These are phyloP conservation scores for Enteromius anoplus DNA, from an alignment of 2,797 vertebrate genomes.

Conservation along the genomic window DNA sequence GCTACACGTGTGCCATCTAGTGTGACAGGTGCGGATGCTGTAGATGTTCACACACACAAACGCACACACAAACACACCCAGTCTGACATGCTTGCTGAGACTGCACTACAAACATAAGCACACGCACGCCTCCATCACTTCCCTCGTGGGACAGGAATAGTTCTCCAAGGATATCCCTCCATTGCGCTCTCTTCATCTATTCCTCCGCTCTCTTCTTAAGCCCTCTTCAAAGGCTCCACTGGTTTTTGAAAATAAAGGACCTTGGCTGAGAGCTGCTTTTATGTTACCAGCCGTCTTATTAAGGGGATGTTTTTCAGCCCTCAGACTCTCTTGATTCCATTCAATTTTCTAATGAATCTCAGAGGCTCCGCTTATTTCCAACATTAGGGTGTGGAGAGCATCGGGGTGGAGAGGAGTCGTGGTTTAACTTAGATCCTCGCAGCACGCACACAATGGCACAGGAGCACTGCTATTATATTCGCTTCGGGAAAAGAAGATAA, in stretches of 20 bases:
- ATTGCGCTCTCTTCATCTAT: conserved; percentile 53
- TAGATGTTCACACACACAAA: conserved; percentile 40
- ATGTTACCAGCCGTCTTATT: conserved; percentile 61
- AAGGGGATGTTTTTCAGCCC: conserved; percentile 57
- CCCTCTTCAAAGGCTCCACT: conserved; percentile 63
- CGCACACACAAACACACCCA: conserved; percentile 51
- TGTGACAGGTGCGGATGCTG: conserved; percentile 54
- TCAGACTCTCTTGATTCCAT: conserved; percentile 62
- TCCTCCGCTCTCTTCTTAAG: conserved; percentile 57
- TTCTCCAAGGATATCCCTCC: conserved; percentile 63
- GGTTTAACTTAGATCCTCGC: conserved; percentile 44
- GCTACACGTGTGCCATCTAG: conserved; percentile 38
- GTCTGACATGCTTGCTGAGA: conserved; percentile 60
- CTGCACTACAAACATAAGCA: conserved; percentile 54
- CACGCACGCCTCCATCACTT: conserved; percentile 50
- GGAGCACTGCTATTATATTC: conserved; percentile 10
- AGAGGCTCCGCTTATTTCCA: conserved; percentile 50
- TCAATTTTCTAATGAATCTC: conserved; percentile 63
- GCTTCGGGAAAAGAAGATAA: conserved; percentile 26
- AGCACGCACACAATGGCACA: conserved; percentile 21
- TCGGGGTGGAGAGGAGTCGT: conserved; percentile 29
- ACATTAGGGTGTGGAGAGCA: conserved; percentile 53
- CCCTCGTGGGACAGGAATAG: conserved; percentile 56
- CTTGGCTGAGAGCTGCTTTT: conserved; percentile 63
- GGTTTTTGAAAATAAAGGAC: conserved; percentile 61